These are phyloP conservation scores for Girardinichthys multiradiatus DNA, from an alignment of 2,113 vertebrate genomes.

Conservation along the genomic window DNA sequence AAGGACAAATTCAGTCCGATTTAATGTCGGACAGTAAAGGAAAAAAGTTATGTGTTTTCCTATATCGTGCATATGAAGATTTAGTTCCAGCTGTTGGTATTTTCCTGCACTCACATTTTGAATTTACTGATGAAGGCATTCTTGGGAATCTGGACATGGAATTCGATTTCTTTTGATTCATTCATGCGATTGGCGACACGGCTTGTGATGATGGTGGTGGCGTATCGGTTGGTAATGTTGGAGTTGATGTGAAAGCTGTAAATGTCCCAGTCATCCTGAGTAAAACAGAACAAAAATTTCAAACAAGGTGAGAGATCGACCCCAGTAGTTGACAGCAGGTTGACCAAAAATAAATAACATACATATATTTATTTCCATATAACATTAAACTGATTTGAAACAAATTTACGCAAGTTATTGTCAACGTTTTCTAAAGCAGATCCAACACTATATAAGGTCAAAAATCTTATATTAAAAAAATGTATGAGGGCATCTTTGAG, in stretches of 20 bases:
- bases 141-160: conserved; percentile 91
- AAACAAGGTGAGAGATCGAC: not conserved
- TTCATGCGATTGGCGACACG: conserved; percentile 85
- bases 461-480: too few relatives aligned
- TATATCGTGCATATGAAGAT: too few relatives aligned
- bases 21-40: too few relatives aligned
- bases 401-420: too few relatives aligned
- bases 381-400: too few relatives aligned
- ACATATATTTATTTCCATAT: too few relatives aligned
- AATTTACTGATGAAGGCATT: conserved; percentile 95
- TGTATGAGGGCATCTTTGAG: too few relatives aligned
- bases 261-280: conserved; percentile 82
- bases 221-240: conserved; percentile 88
- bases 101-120: conserved; percentile 80
- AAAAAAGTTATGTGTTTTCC: too few relatives aligned
- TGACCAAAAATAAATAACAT: not conserved
- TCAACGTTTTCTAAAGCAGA: too few relatives aligned
- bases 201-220: conserved; percentile 90
- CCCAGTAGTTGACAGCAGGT: not conserved
- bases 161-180: conserved; percentile 84
- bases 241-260: conserved; percentile 90
- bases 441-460: too few relatives aligned
- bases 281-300: conserved; percentile 38
- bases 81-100: too few relatives aligned
- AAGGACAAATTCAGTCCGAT: too few relatives aligned